Percentiles rank a stretch among this genome's conserved stretches.
These are phyloP conservation scores for Micrasema longulum DNA, from an alignment of 1,140 invertebrate genomes.

Conservation along the genomic window DNA sequence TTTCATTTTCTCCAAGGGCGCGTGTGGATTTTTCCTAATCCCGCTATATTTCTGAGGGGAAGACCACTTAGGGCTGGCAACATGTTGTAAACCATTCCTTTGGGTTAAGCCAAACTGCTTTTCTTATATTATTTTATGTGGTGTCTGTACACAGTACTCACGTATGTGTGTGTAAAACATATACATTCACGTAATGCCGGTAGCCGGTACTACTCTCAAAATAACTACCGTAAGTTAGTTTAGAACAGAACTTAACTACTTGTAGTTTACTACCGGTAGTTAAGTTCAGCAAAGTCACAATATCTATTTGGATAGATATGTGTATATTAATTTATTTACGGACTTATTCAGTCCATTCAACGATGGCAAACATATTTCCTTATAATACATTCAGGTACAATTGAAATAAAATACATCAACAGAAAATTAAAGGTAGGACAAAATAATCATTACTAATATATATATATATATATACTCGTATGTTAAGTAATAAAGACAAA, in stretches of 20 bases:
- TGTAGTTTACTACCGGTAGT: neutral
- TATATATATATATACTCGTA: too few relatives aligned
- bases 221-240: neutral
- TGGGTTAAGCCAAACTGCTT: constrained; percentile 19
- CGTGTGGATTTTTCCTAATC: constrained; percentile 43
- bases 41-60: constrained; percentile 18
- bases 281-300: neutral
- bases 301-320: neutral
- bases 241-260: neutral
- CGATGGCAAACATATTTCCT: too few relatives aligned
- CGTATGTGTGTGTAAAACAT: too few relatives aligned
- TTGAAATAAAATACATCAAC: neutral
- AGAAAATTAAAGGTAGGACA: too few relatives aligned
- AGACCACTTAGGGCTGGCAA: constrained; percentile 21
- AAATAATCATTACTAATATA: too few relatives aligned
- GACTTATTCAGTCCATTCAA: too few relatives aligned
- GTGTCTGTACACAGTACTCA: neutral
- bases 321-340: too few relatives aligned
- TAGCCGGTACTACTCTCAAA: neutral
- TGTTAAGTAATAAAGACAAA: too few relatives aligned
- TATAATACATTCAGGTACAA: too few relatives aligned
- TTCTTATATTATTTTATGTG: constrained; percentile 28
- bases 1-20: constrained; percentile 28
- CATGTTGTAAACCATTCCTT: constrained; percentile 33
- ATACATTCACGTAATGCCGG: too few relatives aligned